Base-by-base conservation (phyloP, 2,797 vertebrate genomes). In the Typhlichthys subterraneus region DNA sequence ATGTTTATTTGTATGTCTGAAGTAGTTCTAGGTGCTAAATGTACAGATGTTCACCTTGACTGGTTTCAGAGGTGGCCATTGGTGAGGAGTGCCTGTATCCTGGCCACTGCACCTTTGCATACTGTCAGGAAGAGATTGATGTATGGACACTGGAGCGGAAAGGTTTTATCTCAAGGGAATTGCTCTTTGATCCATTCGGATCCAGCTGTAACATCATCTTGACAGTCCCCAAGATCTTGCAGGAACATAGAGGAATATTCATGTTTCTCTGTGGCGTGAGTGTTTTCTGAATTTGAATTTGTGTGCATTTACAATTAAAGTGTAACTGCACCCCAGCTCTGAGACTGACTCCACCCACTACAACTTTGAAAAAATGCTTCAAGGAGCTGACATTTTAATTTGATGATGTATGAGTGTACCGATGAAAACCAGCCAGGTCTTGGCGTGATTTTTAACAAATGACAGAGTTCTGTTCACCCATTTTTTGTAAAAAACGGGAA, bases 41-140 rank as follows among this genome's bases (percentile, higher is more conserved):
- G 33, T 56, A 56, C 13, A 67, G 76, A 54, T 1, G 45, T 70
- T 12, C 3, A 19, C n/a, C 17, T 58, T 70, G 23, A 23, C 57
- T 47, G 52, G 57, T 81, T 85, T 52, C 84, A 99, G 98, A 99
- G 89, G 96, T 99, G 70, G 94, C 95, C 61, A 93, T 93, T 12
- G 96, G 96, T 47, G 94, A 95, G 56, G 96, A 96, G 0, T 99
- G 98, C 76, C 83, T 94, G 45, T 99, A 99, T 17, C 94, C 95
- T 2, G 96, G 96, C 33, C 95, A 97, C 38, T 99, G 98, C 85
- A 99, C 97, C 0, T 99, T 99, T 83, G 97, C 97, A 0, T 99
- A 99, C 63, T 98, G 96, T 85, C 96, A 99, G 70, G 98, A 99
- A 77, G 98, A 99, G 91, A 99, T 99, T 11, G 98, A 99, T 1